These are phyloP conservation scores for Cephalopachus bancanus DNA, from an alignment of 2,797 vertebrate genomes.

Conservation along the genomic window DNA sequence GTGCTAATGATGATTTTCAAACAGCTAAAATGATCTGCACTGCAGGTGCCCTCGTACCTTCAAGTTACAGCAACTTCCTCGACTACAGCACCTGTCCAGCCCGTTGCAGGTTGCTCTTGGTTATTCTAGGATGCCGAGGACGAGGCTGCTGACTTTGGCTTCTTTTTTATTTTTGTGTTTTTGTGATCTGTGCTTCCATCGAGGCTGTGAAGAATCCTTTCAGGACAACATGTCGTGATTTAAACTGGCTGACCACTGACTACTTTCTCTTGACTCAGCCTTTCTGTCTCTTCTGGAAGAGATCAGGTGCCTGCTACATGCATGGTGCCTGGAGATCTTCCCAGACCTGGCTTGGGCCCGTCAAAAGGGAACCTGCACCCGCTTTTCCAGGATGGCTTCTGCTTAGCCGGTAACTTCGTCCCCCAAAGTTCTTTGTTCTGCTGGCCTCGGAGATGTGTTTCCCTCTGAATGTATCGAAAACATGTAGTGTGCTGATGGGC, in stretches of 20 bases:
- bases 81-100: neutral
- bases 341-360: neutral
- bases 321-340: neutral
- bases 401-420: slow-evolving; percentile 40
- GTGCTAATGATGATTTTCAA: neutral
- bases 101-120: neutral
- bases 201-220: neutral
- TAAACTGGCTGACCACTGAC: neutral
- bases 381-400: neutral
- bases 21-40: neutral
- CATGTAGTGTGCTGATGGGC: neutral
- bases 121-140: neutral
- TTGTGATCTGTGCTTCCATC: neutral
- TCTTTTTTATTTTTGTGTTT: neutral
- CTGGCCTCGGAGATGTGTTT: neutral
- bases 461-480: slow-evolving; percentile 60
- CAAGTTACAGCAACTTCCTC: neutral
- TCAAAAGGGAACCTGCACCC: neutral
- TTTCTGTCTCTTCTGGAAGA: neutral
- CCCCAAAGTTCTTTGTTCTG: neutral
- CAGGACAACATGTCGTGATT: neutral
- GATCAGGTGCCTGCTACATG: neutral
- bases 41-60: neutral
- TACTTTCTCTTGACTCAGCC: neutral
- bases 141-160: neutral